Evolutionary conservation across 1,140 invertebrate genomes (phyloP), one percentile per base, ranked within the genome.

Genomic region (Eueides isabella): DNA sequence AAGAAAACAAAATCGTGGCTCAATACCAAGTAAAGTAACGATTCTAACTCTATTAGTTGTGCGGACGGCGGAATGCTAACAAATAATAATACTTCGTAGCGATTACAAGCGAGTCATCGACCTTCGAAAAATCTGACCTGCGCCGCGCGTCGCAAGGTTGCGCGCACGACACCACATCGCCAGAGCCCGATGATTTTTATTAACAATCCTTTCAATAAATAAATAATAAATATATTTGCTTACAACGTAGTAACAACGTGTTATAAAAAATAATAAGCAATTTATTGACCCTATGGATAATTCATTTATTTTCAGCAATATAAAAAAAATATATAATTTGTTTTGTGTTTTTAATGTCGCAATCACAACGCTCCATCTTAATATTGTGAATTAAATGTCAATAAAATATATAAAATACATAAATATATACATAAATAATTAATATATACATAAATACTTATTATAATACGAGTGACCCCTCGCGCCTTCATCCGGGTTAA

Each of bases 111-210:
- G 82, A 90, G 90, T 92, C 90, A 92, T 87, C 86, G 90, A 92
- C 90, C 90, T 92, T 92, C 89, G 85, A 91, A 92, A 91, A 87
- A 91, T 92, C 87, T 91, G 89, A 91, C 89, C 90, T 91, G 90
- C 86, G 85, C 79, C 78, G 84, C 82, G 80, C 84, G 77, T 79
- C 77, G 84, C 85, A 91, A 90, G 89, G 89, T 91, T 91, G 89
- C 84, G 81, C 79, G 72, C 81, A 78, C 77, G 75, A 77, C 78
- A 75, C 61, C 77, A 77, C 78, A 74, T 73, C 76, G 71, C 16
- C 61, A 30, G 48, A 12, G 48, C 48, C 26, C 48, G 48, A 55
- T 23, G 48, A 55, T 55, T 12, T 55, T 19, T 55, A 23, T 55
- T 23, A 26, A 55, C 48, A 11, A 55, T 55, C 48, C 48, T 55